Conservation (phyloP, 1,140 invertebrate genomes). For the Bombus superbus region DNA sequence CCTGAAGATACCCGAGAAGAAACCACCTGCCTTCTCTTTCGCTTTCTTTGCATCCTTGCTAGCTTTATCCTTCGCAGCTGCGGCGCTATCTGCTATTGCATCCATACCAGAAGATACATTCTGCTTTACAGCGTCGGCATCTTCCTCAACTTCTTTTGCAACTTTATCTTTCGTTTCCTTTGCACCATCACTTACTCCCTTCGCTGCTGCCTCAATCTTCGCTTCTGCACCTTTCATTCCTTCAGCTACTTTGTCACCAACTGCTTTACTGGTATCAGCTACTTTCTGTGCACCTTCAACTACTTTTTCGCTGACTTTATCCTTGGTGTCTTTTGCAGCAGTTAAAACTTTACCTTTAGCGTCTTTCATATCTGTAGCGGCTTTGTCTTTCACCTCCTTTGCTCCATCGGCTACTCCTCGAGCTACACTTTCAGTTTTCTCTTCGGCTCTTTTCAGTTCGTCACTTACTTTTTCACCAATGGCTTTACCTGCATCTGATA, state of each 20-base stretch:
- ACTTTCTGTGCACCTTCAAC: slow-evolving; percentile 41
- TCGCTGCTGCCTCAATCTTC: slow-evolving; percentile 17
- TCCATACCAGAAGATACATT: slow-evolving; percentile 16
- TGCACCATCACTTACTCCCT: slow-evolving; percentile 21
- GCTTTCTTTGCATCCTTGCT: slow-evolving; percentile 56
- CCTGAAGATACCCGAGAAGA: slow-evolving; percentile 66
- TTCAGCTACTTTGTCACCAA: slow-evolving; percentile 13
- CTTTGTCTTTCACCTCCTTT: slow-evolving; percentile 56
- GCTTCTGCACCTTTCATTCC: slow-evolving; percentile 6
- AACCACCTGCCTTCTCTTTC: slow-evolving; percentile 61
- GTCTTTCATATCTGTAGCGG: slow-evolving; percentile 15
- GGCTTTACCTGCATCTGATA: slow-evolving; percentile 23
- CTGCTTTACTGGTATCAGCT: neutral
- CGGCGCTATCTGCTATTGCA: slow-evolving; percentile 3
- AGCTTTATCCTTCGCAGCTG: slow-evolving; percentile 50
- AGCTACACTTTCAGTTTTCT: slow-evolving; percentile 13
- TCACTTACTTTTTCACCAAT: slow-evolving; percentile 41
- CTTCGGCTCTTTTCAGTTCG: neutral
- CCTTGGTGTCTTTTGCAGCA: slow-evolving; percentile 43
- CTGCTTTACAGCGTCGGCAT: slow-evolving; percentile 7
- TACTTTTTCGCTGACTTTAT: slow-evolving; percentile 35
- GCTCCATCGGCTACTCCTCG: slow-evolving; percentile 29
- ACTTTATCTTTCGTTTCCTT: slow-evolving; percentile 46
- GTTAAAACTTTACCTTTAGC: slow-evolving; percentile 44
- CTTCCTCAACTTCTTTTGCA: slow-evolving; percentile 40